These are phyloP conservation scores for Heterodera filipjevi DNA, from an alignment of 2,888 invertebrate species.

Conservation along the genomic window DNA sequence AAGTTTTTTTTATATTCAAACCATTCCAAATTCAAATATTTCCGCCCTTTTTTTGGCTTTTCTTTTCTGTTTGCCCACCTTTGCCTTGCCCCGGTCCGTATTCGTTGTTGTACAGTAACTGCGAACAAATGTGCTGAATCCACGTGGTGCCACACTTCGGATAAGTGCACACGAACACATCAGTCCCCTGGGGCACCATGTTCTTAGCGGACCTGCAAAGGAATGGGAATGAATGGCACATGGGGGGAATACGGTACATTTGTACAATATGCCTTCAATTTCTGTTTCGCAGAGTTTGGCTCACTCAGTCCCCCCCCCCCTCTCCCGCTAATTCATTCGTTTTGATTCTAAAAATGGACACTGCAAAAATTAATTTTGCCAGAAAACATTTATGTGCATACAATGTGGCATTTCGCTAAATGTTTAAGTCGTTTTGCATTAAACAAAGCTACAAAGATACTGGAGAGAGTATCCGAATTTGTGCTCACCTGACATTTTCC, in stretches of 20 bases:
- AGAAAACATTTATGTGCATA: no score
- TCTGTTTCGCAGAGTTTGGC: no score
- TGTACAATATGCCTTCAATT: neutral
- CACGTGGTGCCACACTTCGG: slow-evolving; percentile 65
- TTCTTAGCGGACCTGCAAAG: slow-evolving; percentile 53
- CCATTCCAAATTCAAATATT: neutral
- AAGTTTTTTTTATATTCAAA: neutral
- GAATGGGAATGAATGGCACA: no score
- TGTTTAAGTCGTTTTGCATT: no score
- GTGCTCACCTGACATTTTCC: slow-evolving; percentile 51
- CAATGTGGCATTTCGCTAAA: no score
- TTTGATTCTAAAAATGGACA: no score
- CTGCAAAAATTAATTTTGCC: no score
- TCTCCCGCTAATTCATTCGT: no score
- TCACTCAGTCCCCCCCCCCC: no score
- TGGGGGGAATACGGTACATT: neutral
- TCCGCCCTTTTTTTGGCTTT: neutral
- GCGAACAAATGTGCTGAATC: slow-evolving; percentile 64
- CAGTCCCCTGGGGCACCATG: slow-evolving; percentile 50
- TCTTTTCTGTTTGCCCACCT: slow-evolving; percentile 36
- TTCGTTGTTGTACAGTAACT: slow-evolving; percentile 47
- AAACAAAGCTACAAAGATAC: no score
- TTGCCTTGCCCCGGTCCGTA: slow-evolving; percentile 47
- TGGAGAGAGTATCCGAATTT: neutral
- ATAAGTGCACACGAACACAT: slow-evolving; percentile 64